Base-by-base conservation (phyloP, 2,797 vertebrate species). In the Enteromius unitaeniatus region DNA sequence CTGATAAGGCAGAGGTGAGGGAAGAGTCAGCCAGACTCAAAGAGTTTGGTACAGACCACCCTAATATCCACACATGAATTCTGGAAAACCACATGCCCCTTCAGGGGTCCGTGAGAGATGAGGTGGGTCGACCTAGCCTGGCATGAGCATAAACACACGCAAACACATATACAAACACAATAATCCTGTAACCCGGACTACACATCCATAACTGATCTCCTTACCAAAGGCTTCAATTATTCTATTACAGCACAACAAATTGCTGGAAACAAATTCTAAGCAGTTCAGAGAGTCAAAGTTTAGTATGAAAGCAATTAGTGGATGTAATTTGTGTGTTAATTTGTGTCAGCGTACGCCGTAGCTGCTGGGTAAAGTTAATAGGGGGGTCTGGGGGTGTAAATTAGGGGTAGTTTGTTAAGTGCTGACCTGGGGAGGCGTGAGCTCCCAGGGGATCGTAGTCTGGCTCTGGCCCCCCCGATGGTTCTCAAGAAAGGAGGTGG, bases 361-460 rank as follows among this genome's bases (percentile, higher is more conserved):
- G 69, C 37, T 68, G 40, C 37, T 60, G 53, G 49, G 31, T 65
- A 28, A 49, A 68, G 51, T 69, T 78, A 31, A 15, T 53, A 42
- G 9, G 45, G 42, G 15, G 26, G 58, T 26, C 53, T 80, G 31
- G 15, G 49, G 78, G 78, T 80, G 34, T 80, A 68, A 58, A 80
- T 80, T 69, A 80, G 49, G 53, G 67, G 55, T 40, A 65, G 65
- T 60, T 77, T 34, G 81, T 42, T 68, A 78, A 70, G 65, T 60
- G 82, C 55, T 80, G 84, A 88, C 87, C 90, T 90, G 89, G 88
- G 93, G 89, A 92, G 92, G 91, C 87, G 86, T 94, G 95, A 95
- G 92, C 94, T 86, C 81, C 94, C 92, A 93, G 91, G 93, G 85
- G 77, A 68, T 78, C 79, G 17, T 89, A 78, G 81, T 67, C 84